Evolutionary conservation across 2,888 invertebrate species (phyloP).

Genomic region (Lomographa bimaculata): DNA sequence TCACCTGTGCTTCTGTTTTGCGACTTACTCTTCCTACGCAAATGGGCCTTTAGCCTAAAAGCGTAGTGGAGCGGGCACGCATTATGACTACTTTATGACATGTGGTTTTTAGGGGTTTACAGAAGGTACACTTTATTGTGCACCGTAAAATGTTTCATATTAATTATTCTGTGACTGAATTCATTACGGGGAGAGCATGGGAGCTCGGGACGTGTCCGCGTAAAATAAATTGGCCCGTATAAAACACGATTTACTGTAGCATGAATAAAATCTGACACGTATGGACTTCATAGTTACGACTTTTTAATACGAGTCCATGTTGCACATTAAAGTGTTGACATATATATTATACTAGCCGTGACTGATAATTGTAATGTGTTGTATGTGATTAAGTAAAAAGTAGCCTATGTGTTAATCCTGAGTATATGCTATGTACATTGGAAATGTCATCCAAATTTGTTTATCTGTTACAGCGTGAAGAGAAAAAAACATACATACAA

Average conservation of each 20-base stretch:
- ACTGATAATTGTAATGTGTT: no score
- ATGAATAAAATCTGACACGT: neutral
- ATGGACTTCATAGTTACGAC: constrained; percentile 1
- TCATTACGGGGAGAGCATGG: constrained; percentile 28
- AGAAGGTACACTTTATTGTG: constrained; percentile 29
- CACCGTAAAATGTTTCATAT: constrained; percentile 35
- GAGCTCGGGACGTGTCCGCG: constrained; percentile 13
- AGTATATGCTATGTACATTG: no score
- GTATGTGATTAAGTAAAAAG: no score
- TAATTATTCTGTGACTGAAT: constrained; percentile 34
- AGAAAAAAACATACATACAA: no score
- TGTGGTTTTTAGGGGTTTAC: constrained; percentile 21
- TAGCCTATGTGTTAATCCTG: no score
- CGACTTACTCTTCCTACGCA: constrained; percentile 19
- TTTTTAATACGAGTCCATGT: neutral
- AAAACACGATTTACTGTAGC: constrained; percentile 7
- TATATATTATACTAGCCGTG: no score
- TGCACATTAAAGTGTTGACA: no score
- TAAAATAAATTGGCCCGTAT: constrained; percentile 15
- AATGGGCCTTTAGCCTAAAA: constrained; percentile 18
- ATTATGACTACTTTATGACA: constrained; percentile 17
- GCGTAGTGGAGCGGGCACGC: constrained; percentile 19
- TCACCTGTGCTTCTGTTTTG: constrained; percentile 16
- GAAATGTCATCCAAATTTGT: no score
- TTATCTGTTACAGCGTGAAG: no score